These are phyloP conservation scores for Sternotherus odoratus DNA, from an alignment of 2,797 vertebrate genomes.

Conservation along the genomic window DNA sequence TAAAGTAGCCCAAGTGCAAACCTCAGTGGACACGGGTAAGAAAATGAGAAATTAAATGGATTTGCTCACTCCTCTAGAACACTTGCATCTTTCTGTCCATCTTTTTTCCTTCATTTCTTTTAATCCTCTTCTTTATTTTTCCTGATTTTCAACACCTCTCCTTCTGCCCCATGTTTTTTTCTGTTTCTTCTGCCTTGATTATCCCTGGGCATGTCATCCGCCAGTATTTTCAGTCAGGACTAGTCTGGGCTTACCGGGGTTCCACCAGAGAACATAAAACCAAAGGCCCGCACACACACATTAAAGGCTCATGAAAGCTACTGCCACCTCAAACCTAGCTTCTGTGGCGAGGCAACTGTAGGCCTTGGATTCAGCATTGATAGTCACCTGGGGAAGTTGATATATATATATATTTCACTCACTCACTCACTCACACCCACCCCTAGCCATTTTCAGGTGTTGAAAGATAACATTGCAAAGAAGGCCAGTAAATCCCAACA, in stretches of 20 bases:
- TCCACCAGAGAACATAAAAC: neutral
- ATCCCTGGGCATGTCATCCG: neutral
- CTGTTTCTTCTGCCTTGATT: neutral
- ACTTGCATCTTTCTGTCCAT: neutral
- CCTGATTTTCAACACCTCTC: neutral
- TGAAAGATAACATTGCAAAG: neutral
- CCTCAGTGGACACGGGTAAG: fast-evolving
- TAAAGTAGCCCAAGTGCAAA: neutral
- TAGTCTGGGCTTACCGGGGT: neutral
- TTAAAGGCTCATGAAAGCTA: neutral
- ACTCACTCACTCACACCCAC: no score
- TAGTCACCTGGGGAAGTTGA: fast-evolving
- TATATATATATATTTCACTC: no score
- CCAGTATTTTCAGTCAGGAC: neutral
- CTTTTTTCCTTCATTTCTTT: neutral
- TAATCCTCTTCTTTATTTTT: neutral
- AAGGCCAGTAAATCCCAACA: neutral
- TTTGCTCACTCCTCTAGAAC: neutral
- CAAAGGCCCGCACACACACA: neutral
- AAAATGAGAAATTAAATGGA: neutral
- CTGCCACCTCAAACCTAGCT: neutral
- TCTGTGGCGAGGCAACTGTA: slow-evolving; percentile 7
- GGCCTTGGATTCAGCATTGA: neutral
- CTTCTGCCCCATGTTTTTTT: neutral
- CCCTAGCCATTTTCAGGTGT: fast-evolving